Evolutionary conservation across 2,113 vertebrate genomes (phyloP), one percentile per base, ranked within the genome.

Genomic region (Notothenia coriiceps): DNA sequence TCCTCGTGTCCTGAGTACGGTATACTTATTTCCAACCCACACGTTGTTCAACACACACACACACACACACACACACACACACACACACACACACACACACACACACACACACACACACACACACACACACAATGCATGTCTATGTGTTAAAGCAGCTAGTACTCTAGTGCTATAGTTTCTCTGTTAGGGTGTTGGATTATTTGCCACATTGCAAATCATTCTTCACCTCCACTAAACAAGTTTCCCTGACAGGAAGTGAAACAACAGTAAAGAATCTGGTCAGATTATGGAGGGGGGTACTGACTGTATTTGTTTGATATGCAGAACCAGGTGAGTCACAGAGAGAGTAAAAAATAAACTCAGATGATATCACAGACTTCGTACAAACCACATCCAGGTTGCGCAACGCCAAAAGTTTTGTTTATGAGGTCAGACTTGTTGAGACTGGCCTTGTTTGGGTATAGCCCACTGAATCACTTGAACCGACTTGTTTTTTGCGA

Each of bases 181-280:
- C 69, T 25, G 12, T 64, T 43, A 63, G 8, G 12, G 13, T 57
- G 7, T 43, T 11, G 47, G 13, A 18, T 77, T 59, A 50, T 52
- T 7, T 18, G 13, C 18, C 10, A 29, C n/a, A 59, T 20, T 2
- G 12, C 70, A 64, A 90, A 82, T 88, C 72, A 75, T 51, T 67
- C 17, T 50, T 62, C 51, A 68, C 54, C 43, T 22, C 15, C 46
- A 44, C 4, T 17, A n/a, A 67, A 57, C 50, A 52, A 61, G 1
- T 46, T 74, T 74, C 43, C 59, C 12, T 77, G 3, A 33, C 6
- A 89, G 77, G 55, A 93, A 90, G 70, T 90, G 74, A 91, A 83
- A 83, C 52, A 51, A 29, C 56, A 52, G 33, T 65, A 22, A 89
- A 76, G 18, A 64, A 84, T 83, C 65, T 50, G 10, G 5, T 18